Conservation (phyloP, 2,888 invertebrate species). For the Geotrupes spiniger region DNA sequence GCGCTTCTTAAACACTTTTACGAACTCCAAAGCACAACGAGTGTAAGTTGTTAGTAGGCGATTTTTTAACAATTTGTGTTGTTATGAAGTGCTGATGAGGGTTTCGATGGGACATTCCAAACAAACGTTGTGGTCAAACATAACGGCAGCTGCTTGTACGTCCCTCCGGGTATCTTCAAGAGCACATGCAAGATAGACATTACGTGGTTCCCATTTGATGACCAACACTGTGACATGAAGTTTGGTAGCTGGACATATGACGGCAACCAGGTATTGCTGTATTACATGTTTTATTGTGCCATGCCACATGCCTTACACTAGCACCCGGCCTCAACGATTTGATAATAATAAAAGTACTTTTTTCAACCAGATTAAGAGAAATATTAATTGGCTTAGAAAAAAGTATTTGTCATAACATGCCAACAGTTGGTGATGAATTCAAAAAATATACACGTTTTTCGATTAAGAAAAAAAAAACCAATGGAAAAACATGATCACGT, state of each 20-base stretch:
- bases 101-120: slow-evolving; percentile 99
- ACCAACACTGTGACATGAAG: slow-evolving; percentile 99
- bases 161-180: slow-evolving; percentile 99
- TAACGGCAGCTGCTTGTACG: slow-evolving; percentile 98
- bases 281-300: slow-evolving; percentile 38
- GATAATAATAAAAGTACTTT: slow-evolving; percentile 4
- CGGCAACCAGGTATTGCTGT: slow-evolving; percentile 81
- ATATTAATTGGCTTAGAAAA: too few relatives aligned
- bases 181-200: slow-evolving; percentile 99
- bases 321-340: slow-evolving; percentile 17
- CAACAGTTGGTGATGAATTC: too few relatives aligned
- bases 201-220: slow-evolving; percentile 99
- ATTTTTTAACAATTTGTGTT: slow-evolving; percentile 49
- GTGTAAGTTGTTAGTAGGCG: slow-evolving; percentile 27
- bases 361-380: too few relatives aligned
- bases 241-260: slow-evolving; percentile 99
- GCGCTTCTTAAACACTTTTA: slow-evolving; percentile 23
- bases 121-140: slow-evolving; percentile 99
- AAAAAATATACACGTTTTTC: too few relatives aligned
- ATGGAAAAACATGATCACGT: slow-evolving; percentile 19
- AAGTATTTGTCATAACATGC: too few relatives aligned
- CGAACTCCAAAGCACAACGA: slow-evolving; percentile 12
- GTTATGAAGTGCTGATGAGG: slow-evolving; percentile 92
- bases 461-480: too few relatives aligned
- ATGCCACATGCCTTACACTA: slow-evolving; percentile 26